Percentiles rank a stretch among this genome's conserved stretches.
phyloP scores from a whole-genome alignment of 2,888 invertebrate genomes.

The Yponomeuta plumbellus region DNA sequence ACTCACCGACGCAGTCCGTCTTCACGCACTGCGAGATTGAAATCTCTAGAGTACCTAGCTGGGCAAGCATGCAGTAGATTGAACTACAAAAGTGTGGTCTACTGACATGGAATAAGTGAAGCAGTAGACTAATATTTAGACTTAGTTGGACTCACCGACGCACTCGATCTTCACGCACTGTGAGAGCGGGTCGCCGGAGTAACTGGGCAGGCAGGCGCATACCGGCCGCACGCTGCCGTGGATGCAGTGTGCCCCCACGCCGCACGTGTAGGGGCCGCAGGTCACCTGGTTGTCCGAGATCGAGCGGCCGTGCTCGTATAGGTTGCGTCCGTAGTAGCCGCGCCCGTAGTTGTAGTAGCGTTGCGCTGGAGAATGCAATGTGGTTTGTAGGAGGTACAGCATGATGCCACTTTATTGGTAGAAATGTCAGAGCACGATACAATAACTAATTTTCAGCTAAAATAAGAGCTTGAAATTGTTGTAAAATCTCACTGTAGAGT shows the following conservation, averaged over 20 bases:
- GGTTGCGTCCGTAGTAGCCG: constrained; percentile 43
- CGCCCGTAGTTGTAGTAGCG: constrained; percentile 51
- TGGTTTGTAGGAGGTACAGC: neutral
- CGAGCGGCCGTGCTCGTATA: constrained; percentile 63
- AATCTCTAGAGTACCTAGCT: constrained; percentile 89
- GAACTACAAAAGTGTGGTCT: too few species aligned
- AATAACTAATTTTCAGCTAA: neutral
- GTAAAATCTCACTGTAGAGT: neutral
- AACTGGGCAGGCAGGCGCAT: constrained; percentile 86
- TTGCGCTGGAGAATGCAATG: constrained; percentile 41
- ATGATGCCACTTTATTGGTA: neutral
- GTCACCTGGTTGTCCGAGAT: constrained; percentile 65
- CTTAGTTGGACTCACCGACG: constrained; percentile 66
- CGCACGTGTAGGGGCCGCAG: constrained; percentile 79
- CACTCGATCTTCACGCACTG: constrained; percentile 86
- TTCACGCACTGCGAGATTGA: constrained; percentile 82
- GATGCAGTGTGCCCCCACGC: constrained; percentile 81
- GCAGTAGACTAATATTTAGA: neutral
- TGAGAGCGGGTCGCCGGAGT: constrained; percentile 86
- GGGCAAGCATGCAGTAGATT: constrained; percentile 70
- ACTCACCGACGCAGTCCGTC: constrained; percentile 86
- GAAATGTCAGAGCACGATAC: neutral
- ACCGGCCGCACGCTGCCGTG: constrained; percentile 83
- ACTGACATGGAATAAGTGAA: too few species aligned
- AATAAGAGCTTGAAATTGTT: neutral